Percentiles rank a stretch among this genome's conserved stretches.
Evolutionary conservation across 2,113 vertebrate genomes (phyloP).

Genomic region (Mormyrus lacerda): DNA sequence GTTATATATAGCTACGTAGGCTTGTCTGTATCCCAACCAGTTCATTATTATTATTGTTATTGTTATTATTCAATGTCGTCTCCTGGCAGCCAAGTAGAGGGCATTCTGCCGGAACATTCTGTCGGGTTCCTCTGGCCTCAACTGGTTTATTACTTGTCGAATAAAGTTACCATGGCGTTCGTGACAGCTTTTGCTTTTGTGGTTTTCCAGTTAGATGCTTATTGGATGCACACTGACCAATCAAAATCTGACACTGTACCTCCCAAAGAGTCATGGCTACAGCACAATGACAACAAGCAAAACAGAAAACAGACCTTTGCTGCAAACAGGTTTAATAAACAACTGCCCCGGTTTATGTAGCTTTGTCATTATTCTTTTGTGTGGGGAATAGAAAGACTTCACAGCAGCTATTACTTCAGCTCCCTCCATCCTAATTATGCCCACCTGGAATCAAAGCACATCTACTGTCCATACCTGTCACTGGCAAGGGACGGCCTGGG

Average conservation of each 20-base stretch:
- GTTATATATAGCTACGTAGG: neutral
- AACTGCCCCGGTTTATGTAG: neutral
- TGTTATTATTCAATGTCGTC: neutral
- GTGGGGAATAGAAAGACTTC: neutral
- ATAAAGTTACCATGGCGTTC: neutral
- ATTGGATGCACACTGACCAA: neutral
- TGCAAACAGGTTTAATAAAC: neutral
- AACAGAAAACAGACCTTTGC: neutral
- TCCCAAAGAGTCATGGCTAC: neutral
- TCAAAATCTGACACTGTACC: neutral
- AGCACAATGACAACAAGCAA: neutral
- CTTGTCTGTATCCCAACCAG: neutral
- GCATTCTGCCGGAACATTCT: neutral
- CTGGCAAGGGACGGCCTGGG: neutral
- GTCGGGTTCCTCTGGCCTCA: neutral
- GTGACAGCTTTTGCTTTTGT: neutral
- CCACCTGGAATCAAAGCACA: constrained; percentile 7
- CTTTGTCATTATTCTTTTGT: neutral
- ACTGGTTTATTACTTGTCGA: neutral
- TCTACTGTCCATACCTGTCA: neutral
- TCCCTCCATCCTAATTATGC: neutral
- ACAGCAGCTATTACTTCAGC: neutral
- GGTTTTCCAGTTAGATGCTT: neutral
- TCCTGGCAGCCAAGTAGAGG: neutral
- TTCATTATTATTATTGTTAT: neutral